A percentile compares a stretch with the other conserved stretches of the same genome.
phyloP scores from a whole-genome alignment of 2,888 invertebrate genomes.

The Escarpia spicata region DNA sequence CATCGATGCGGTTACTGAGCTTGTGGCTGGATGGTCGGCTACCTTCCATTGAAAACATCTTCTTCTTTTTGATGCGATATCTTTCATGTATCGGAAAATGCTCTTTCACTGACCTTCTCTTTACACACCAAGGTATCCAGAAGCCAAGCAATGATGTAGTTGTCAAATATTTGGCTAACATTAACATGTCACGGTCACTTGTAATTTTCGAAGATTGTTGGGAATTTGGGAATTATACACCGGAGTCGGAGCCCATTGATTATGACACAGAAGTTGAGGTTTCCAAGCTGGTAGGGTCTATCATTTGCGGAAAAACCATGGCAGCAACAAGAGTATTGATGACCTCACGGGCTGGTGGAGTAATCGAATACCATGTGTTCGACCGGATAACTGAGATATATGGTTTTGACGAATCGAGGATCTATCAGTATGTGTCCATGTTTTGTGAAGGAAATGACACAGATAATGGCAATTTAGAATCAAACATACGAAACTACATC shows the following conservation, averaged over 20 bases:
- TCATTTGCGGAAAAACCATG: background rate
- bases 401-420: background rate
- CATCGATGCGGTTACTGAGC: background rate
- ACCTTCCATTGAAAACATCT: background rate
- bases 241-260: background rate
- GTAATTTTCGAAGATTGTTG: background rate
- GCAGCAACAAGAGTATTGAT: background rate
- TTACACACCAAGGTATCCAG: no score
- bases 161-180: no score
- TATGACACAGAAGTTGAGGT: background rate
- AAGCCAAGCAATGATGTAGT: no score
- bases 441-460: background rate
- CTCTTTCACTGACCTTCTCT: background rate
- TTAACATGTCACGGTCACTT: no score
- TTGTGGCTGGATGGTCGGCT: background rate
- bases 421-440: background rate
- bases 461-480: background rate
- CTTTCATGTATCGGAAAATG: background rate
- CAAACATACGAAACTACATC: background rate
- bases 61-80: background rate
- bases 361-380: background rate
- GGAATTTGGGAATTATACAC: background rate
- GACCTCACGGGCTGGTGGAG: background rate
- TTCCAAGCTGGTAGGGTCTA: background rate
- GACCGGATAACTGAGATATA: background rate